Evolutionary conservation across 2,113 vertebrate species (phyloP).

Genomic region (Nymphicus hollandicus): DNA sequence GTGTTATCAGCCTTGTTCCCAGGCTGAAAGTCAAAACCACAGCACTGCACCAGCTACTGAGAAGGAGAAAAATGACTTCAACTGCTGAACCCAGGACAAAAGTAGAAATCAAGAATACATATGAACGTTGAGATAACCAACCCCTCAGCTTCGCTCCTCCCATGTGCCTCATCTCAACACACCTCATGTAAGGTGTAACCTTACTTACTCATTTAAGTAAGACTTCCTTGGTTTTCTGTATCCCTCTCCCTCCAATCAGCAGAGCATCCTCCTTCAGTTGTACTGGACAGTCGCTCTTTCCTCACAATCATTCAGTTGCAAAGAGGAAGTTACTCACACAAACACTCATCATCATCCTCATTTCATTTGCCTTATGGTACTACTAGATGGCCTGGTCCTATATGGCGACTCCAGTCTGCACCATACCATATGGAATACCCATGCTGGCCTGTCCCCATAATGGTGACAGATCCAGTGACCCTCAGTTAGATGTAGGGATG

Average conservation of each 20-base stretch:
- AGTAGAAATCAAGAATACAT: neutral
- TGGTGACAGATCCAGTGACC: neutral
- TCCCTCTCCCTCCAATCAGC: neutral
- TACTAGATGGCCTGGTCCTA: neutral
- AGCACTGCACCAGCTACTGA: too few relatives aligned
- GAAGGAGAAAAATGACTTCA: too few relatives aligned
- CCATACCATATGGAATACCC: accelerated
- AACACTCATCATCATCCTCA: neutral
- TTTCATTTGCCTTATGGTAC: neutral
- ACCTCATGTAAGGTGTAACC: neutral
- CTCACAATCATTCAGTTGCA: neutral
- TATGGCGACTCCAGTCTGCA: neutral
- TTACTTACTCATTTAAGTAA: neutral
- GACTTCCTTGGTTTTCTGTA: neutral
- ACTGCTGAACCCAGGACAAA: neutral
- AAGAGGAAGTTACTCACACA: neutral
- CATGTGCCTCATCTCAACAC: neutral
- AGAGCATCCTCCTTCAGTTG: neutral
- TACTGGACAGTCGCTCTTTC: neutral
- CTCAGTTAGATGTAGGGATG: neutral
- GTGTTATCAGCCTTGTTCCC: too few relatives aligned
- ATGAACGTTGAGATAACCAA: neutral
- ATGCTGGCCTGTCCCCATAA: neutral
- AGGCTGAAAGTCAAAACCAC: too few relatives aligned
- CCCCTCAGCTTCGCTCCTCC: neutral